These are phyloP conservation scores for Stichopus chloronotus DNA, from an alignment of 35 echinoderm and acorn worm species.

Conservation along the genomic window DNA sequence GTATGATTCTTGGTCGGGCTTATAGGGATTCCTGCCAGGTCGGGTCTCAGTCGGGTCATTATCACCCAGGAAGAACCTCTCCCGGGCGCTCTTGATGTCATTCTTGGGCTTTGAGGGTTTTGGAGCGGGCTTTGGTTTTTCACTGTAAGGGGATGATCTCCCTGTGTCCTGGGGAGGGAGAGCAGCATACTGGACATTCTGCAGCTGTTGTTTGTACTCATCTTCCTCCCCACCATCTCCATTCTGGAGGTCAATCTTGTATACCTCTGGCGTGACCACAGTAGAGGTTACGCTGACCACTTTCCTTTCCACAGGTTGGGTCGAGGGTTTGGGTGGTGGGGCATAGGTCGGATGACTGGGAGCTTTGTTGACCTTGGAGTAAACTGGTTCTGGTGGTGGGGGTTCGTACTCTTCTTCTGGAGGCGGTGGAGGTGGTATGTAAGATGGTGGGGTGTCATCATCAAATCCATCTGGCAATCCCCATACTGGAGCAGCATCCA, in stretches of 20 bases:
- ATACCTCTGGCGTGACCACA: conserved; percentile 54
- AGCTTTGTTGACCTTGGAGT: conserved; percentile 11
- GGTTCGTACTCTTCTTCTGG: conserved; percentile 16
- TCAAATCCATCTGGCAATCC: conserved; percentile 47
- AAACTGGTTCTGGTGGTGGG: conserved; percentile 53
- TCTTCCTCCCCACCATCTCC: conserved; percentile 46
- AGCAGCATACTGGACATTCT: conserved; percentile 25
- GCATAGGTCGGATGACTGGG: conserved; percentile 17
- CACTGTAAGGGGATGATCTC: conserved; percentile 13
- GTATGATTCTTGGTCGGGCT: conserved; percentile 11
- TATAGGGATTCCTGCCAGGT: conserved; percentile 47
- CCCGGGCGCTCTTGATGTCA: conserved; percentile 36
- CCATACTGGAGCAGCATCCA: conserved; percentile 47
- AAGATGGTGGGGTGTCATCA: conserved; percentile 32
- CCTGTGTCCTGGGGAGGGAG: not conserved
- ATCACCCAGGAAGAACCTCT: conserved; percentile 40
- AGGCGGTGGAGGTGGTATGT: conserved; percentile 28
- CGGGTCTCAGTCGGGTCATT: conserved; percentile 42
- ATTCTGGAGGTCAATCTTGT: conserved; percentile 61
- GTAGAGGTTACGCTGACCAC: conserved; percentile 47
- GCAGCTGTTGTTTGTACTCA: conserved; percentile 48
- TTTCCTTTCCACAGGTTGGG: conserved; percentile 36
- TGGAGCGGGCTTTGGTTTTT: conserved; percentile 16
- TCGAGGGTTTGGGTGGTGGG: conserved; percentile 44
- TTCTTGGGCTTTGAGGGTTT: not conserved